phyloP scores from a whole-genome alignment of 2,888 invertebrate species.

The Lasius platythorax region DNA sequence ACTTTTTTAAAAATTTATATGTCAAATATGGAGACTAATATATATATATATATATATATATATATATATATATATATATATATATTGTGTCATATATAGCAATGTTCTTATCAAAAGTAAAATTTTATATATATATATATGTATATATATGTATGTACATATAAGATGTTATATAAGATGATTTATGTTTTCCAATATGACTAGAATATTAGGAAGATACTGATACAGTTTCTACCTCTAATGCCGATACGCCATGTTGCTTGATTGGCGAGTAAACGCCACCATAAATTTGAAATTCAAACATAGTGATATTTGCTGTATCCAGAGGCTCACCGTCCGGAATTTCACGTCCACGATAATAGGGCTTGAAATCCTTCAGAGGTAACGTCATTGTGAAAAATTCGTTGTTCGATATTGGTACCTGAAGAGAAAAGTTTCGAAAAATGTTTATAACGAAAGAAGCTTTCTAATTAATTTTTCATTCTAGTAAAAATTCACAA shows the following conservation, averaged over 20 bases:
- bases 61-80: too few relatives aligned
- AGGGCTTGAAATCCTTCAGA: slow-evolving; percentile 88
- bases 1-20: slow-evolving; percentile 1
- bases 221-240: slow-evolving; percentile 89
- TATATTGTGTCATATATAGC: too few relatives aligned
- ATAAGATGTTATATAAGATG: neutral
- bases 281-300: slow-evolving; percentile 90
- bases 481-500: neutral
- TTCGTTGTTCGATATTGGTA: slow-evolving; percentile 86
- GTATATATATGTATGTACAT: neutral
- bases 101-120: neutral
- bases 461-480: neutral
- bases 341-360: slow-evolving; percentile 88
- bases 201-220: slow-evolving; percentile 45
- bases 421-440: slow-evolving; percentile 81
- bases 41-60: neutral
- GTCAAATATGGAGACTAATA: neutral
- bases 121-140: too few relatives aligned
- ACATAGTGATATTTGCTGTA: slow-evolving; percentile 87
- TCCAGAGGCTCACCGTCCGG: slow-evolving; percentile 88
- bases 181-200: neutral
- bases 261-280: slow-evolving; percentile 89
- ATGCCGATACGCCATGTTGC: slow-evolving; percentile 89
- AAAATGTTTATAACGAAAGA: neutral
- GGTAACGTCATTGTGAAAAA: slow-evolving; percentile 87